Evolutionary conservation across 2,797 vertebrate species (phyloP).

Genomic region (Darevskia nairensis): DNA sequence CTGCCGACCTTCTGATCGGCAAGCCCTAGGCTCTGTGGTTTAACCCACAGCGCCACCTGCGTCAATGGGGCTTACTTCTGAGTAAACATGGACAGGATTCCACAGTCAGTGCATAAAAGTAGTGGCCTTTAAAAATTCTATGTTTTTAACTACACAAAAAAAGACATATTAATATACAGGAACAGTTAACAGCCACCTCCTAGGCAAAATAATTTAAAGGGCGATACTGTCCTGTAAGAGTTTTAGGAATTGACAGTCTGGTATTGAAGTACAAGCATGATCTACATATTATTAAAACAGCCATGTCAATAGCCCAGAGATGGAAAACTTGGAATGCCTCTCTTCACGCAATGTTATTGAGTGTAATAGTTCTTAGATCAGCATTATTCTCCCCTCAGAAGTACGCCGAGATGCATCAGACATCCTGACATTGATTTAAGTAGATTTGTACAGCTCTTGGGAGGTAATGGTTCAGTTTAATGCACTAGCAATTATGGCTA

Average conservation of each 20-base stretch:
- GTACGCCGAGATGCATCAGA: fast-evolving
- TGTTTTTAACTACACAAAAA: not conserved
- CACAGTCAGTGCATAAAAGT: not conserved
- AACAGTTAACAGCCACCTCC: not conserved
- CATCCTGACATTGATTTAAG: slow-evolving; percentile 43
- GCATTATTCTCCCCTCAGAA: not conserved
- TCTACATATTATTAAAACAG: not conserved
- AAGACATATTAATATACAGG: not conserved
- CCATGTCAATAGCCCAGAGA: slow-evolving; percentile 8
- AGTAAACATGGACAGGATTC: not conserved
- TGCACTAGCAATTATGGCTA: not conserved
- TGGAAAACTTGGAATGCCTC: not conserved
- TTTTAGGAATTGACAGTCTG: not conserved
- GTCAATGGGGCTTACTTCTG: not conserved
- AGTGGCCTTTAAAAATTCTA: not conserved
- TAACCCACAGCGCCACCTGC: too few relatives aligned
- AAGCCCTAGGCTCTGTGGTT: too few relatives aligned
- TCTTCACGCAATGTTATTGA: not conserved
- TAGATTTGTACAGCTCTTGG: not conserved
- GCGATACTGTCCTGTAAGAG: not conserved
- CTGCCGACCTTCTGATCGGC: too few relatives aligned
- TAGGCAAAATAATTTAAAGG: not conserved
- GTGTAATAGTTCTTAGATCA: slow-evolving; percentile 30
- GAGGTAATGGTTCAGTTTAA: slow-evolving; percentile 7
- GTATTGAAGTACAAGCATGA: slow-evolving; percentile 13